phyloP scores from a whole-genome alignment of 2,888 invertebrate genomes.

The Ophraella communa region DNA sequence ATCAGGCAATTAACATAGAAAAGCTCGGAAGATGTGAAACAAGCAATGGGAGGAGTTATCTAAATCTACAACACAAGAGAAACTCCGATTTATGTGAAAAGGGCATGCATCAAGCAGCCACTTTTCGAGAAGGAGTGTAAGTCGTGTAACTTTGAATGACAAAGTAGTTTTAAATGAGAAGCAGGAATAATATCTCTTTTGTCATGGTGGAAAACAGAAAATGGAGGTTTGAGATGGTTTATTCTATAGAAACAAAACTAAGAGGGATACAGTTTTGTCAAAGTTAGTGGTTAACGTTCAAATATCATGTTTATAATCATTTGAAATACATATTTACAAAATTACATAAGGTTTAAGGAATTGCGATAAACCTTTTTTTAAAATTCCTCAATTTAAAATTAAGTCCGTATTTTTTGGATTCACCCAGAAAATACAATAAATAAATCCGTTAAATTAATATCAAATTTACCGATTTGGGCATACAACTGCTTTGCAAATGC shows the following conservation, averaged over 20 bases:
- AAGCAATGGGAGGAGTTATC: slow-evolving; percentile 31
- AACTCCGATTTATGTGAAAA: slow-evolving; percentile 23
- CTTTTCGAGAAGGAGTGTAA: slow-evolving; percentile 17
- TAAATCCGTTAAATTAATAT: too few relatives aligned
- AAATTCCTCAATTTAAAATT: too few relatives aligned
- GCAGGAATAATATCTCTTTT: slow-evolving; percentile 11
- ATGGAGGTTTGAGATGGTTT: slow-evolving; percentile 19
- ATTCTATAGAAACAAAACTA: slow-evolving; percentile 12
- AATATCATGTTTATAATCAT: too few relatives aligned
- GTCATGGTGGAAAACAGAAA: slow-evolving; percentile 1
- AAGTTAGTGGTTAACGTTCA: too few relatives aligned
- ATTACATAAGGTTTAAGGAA: too few relatives aligned
- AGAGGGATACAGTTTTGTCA: not conserved
- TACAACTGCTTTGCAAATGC: too few relatives aligned
- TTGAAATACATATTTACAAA: too few relatives aligned
- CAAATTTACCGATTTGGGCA: too few relatives aligned
- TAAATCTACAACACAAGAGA: slow-evolving; percentile 31
- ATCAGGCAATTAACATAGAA: slow-evolving; percentile 7
- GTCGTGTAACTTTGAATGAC: slow-evolving; percentile 17
- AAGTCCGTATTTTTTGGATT: too few relatives aligned
- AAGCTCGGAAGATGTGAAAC: slow-evolving; percentile 18
- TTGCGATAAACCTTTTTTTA: too few relatives aligned
- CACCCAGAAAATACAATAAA: too few relatives aligned
- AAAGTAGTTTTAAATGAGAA: slow-evolving; percentile 13
- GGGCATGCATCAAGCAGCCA: slow-evolving; percentile 25